Evolutionary conservation across 2,113 vertebrate species (phyloP), one percentile per base, ranked within the genome.

Genomic region (Danionella cerebrum): DNA sequence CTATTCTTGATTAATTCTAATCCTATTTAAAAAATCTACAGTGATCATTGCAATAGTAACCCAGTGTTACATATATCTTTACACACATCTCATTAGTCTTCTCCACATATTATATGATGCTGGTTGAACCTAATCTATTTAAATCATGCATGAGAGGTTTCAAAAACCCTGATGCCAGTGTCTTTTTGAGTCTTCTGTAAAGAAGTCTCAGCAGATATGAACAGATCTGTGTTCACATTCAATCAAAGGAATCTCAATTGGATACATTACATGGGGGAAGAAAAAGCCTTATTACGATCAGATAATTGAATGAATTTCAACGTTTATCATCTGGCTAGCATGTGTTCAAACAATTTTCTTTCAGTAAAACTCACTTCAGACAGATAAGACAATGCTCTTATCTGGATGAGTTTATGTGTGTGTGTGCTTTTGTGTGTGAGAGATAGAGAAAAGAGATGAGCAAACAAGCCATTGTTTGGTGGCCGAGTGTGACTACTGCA

Each of bases 111-210:
- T n/a, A n/a, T n/a, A n/a, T n/a, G n/a, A n/a, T n/a, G n/a, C n/a
- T n/a, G n/a, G n/a, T n/a, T n/a, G n/a, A n/a, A n/a, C n/a, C n/a
- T n/a, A n/a, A n/a, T n/a, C n/a, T n/a, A n/a, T n/a, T 74, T 85
- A 81, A 88, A 86, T 84, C 85, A 82, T 83, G 76, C 85, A 85
- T 16, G 58, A 55, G 60, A 82, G 73, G 73, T 70, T 80, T 84
- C 75, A 77, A 77, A 77, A 80, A n/a, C 65, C 68, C 76, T 14
- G 27, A 33, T 31, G 24, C 14, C 0, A 53, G 8, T 12, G 18
- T 53, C 57, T 69, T 50, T 54, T 19, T 78, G 67, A 69, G 68
- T 76, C 55, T 57, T 60, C 59, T 24, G 57, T 65, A 25, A 69
- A 51, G 44, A 35, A 58, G 47, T 71, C 73, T 75, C 48, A 48